A percentile compares a stretch with the other conserved stretches of the same genome.
These are phyloP conservation scores for Neopipo cinnamomea DNA, from an alignment of 2,113 vertebrate species.

Conservation along the genomic window DNA sequence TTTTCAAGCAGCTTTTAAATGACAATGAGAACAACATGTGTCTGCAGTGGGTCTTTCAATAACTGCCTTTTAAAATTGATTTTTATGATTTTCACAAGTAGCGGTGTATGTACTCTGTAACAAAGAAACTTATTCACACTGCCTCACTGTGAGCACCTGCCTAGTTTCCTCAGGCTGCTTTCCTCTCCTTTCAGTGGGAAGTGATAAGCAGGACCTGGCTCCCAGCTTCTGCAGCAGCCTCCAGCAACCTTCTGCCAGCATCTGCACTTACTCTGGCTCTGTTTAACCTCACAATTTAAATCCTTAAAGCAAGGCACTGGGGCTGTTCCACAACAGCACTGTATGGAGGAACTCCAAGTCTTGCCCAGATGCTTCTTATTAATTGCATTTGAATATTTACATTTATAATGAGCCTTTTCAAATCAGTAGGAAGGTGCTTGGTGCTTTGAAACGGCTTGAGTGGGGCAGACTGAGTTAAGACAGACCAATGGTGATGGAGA, in stretches of 20 bases:
- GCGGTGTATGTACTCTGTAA: neutral
- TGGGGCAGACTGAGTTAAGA: neutral
- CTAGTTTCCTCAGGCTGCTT: neutral
- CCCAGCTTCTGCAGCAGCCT: neutral
- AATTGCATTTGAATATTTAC: neutral
- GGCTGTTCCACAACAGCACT: neutral
- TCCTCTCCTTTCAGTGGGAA: neutral
- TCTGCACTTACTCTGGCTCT: neutral
- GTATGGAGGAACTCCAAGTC: neutral
- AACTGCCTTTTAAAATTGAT: conserved; percentile 8
- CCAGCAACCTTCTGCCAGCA: neutral
- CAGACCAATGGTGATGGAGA: neutral
- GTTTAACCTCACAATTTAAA: neutral
- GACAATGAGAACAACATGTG: neutral
- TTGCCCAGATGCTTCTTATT: neutral
- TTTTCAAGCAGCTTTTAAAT: conserved; percentile 11
- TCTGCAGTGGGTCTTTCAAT: neutral
- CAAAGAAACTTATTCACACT: neutral
- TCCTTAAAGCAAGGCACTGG: neutral
- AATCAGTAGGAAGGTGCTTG: neutral
- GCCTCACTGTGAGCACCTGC: neutral
- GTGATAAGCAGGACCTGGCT: neutral
- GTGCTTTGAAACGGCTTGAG: neutral
- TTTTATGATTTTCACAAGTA: neutral
- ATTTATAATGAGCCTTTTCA: neutral